Percentiles rank a stretch among this genome's conserved stretches.
Conservation (phyloP, 2,888 invertebrate species). For the Cantharis rufa region DNA sequence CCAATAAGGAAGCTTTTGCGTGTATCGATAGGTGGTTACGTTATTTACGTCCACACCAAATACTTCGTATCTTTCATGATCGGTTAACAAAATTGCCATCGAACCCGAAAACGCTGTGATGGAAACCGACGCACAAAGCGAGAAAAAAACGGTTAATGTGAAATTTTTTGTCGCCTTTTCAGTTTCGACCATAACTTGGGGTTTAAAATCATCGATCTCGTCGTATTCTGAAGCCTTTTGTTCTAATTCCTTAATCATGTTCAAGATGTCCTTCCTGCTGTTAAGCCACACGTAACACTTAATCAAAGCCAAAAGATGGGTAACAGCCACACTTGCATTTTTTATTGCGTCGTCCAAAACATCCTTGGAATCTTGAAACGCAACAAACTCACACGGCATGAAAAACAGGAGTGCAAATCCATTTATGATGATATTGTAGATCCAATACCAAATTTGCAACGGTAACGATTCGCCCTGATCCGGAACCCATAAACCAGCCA, state of each 20-base stretch:
- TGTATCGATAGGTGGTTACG: constrained; percentile 27
- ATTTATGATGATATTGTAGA: constrained; percentile 26
- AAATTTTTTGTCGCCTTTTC: constrained; percentile 34
- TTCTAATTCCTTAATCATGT: constrained; percentile 31
- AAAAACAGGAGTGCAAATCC: constrained; percentile 33
- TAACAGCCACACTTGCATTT: constrained; percentile 38
- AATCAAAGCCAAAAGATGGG: constrained; percentile 33
- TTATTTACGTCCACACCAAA: constrained; percentile 4
- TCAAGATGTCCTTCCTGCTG: constrained; percentile 31
- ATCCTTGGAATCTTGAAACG: constrained; percentile 21
- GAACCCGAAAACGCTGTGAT: constrained; percentile 22
- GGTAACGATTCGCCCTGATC: constrained; percentile 6
- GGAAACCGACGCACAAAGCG: constrained; percentile 9
- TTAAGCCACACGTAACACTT: constrained; percentile 37
- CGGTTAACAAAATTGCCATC: constrained; percentile 12
- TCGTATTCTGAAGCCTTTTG: constrained; percentile 28
- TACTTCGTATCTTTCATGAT: constrained; percentile 11
- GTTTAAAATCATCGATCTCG: constrained; percentile 30
- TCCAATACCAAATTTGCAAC: constrained; percentile 8
- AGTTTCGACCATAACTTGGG: constrained; percentile 23
- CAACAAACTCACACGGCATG: constrained; percentile 34
- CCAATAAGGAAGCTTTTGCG: constrained; percentile 35
- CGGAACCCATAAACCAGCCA: constrained; percentile 36
- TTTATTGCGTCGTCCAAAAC: constrained; percentile 35
- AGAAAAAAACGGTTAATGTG: constrained; percentile 9